Percentiles rank a stretch among this genome's conserved stretches.
phyloP scores from a whole-genome alignment of 2,797 vertebrate species.

The Chelmon rostratus region DNA sequence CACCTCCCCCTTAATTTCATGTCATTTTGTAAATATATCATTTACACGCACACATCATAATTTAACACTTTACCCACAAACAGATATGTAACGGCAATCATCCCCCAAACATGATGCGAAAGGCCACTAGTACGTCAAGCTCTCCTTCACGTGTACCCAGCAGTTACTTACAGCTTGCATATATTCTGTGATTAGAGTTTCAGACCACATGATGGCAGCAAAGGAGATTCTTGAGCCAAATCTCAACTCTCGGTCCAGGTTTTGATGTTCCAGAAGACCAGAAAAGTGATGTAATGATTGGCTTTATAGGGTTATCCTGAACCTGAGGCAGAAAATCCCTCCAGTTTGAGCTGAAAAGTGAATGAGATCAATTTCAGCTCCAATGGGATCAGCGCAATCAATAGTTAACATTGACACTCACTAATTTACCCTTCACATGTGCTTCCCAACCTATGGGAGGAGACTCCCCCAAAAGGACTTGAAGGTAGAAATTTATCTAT shows the following conservation, averaged over 20 bases:
- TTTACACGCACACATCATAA: background rate
- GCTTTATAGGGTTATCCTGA: background rate
- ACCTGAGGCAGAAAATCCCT: background rate
- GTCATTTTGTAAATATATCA: background rate
- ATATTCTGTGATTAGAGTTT: conserved; percentile 60
- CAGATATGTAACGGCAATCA: background rate
- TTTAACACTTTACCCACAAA: background rate
- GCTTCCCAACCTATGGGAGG: background rate
- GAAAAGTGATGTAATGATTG: background rate
- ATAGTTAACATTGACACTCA: background rate
- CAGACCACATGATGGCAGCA: conserved; percentile 82
- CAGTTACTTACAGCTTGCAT: background rate
- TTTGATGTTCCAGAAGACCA: background rate
- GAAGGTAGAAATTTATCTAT: background rate
- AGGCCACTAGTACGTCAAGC: background rate
- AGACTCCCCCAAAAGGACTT: too few relatives aligned
- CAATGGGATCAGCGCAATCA: background rate
- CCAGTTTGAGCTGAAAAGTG: background rate
- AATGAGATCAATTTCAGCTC: background rate
- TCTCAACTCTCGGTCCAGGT: conserved; percentile 7
- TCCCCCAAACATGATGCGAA: background rate
- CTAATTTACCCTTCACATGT: background rate
- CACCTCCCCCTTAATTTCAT: background rate
- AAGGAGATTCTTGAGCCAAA: conserved; percentile 63
- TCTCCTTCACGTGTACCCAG: conserved; percentile 1